Evolutionary conservation across 2,797 vertebrate genomes (phyloP).

Genomic region (Sciaenops ocellatus): DNA sequence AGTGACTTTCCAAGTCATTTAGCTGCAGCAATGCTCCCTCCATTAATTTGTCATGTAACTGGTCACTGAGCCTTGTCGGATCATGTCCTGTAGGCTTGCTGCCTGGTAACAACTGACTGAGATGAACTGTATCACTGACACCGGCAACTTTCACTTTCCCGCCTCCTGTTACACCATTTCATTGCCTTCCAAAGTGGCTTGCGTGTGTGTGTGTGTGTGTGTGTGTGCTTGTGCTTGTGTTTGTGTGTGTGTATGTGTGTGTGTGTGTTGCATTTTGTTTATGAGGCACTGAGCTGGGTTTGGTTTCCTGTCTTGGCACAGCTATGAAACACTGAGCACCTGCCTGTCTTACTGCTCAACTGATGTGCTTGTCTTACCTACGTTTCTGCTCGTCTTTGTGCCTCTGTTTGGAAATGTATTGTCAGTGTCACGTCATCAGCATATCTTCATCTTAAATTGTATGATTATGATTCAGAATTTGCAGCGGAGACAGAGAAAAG

Average conservation of each 20-base stretch:
- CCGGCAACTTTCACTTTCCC: slow-evolving; percentile 70
- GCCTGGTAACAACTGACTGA: slow-evolving; percentile 65
- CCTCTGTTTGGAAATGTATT: background rate
- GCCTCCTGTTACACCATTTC: slow-evolving; percentile 74
- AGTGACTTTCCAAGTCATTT: slow-evolving; percentile 20
- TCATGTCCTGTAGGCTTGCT: slow-evolving; percentile 52
- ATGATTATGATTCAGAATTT: slow-evolving; percentile 8
- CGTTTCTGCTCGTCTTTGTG: background rate
- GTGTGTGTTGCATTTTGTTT: slow-evolving; percentile 42
- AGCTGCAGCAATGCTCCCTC: slow-evolving; percentile 2
- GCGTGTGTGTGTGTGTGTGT: slow-evolving; percentile 34
- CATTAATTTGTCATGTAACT: slow-evolving; percentile 70
- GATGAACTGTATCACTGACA: slow-evolving; percentile 71
- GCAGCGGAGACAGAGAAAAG: background rate
- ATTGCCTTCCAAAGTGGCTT: slow-evolving; percentile 42
- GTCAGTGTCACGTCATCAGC: background rate
- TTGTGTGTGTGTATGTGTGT: slow-evolving; percentile 13
- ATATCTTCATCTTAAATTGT: background rate
- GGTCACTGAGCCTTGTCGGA: slow-evolving; percentile 52
- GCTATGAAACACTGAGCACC: slow-evolving; percentile 45
- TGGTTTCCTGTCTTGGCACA: slow-evolving; percentile 71
- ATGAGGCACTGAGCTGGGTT: slow-evolving; percentile 47
- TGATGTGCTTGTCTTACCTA: slow-evolving; percentile 21
- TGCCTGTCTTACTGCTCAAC: slow-evolving; percentile 27
- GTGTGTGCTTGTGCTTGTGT: background rate